phyloP scores from a whole-genome alignment of 2,888 invertebrate genomes.

The Phrixothrix hirtus region DNA sequence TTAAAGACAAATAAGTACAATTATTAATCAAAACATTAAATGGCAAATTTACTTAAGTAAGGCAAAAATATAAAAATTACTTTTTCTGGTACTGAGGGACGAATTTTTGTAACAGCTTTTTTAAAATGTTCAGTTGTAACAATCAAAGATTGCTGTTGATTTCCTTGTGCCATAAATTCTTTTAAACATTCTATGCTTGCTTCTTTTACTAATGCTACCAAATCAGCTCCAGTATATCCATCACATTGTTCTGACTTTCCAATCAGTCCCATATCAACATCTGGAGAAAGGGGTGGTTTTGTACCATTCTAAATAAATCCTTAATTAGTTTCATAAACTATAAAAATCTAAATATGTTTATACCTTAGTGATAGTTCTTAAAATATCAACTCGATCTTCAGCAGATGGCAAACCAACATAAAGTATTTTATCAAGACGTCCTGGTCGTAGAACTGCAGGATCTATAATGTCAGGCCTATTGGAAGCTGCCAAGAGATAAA shows the following conservation, averaged over 20 bases:
- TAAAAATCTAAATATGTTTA: slow-evolving; percentile 2
- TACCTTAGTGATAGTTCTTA: slow-evolving; percentile 86
- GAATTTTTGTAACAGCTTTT: slow-evolving; percentile 74
- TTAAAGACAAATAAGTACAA: too few relatives aligned
- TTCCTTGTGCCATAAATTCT: slow-evolving; percentile 68
- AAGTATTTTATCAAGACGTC: slow-evolving; percentile 86
- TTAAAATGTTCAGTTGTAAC: slow-evolving; percentile 75
- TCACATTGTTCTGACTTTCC: slow-evolving; percentile 69
- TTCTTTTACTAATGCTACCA: slow-evolving; percentile 86
- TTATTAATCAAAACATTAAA: too few relatives aligned
- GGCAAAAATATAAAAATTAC: slow-evolving; percentile 52
- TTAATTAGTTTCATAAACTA: background rate
- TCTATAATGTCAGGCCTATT: slow-evolving; percentile 97
- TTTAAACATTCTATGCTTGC: slow-evolving; percentile 81
- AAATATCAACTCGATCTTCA: slow-evolving; percentile 82
- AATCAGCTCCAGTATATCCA: slow-evolving; percentile 92
- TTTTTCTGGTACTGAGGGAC: slow-evolving; percentile 83
- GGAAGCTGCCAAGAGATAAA: slow-evolving; percentile 94
- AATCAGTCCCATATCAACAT: slow-evolving; percentile 75
- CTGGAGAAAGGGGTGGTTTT: slow-evolving; percentile 72
- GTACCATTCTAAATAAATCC: slow-evolving; percentile 73
- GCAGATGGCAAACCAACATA: slow-evolving; percentile 86
- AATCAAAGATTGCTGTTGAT: slow-evolving; percentile 56
- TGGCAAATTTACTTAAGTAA: too few relatives aligned
- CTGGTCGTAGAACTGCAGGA: slow-evolving; percentile 87